A percentile compares a stretch with the other conserved stretches of the same genome.
Evolutionary conservation across 2,888 invertebrate genomes (phyloP).

Genomic region (Drosophila conformis): DNA sequence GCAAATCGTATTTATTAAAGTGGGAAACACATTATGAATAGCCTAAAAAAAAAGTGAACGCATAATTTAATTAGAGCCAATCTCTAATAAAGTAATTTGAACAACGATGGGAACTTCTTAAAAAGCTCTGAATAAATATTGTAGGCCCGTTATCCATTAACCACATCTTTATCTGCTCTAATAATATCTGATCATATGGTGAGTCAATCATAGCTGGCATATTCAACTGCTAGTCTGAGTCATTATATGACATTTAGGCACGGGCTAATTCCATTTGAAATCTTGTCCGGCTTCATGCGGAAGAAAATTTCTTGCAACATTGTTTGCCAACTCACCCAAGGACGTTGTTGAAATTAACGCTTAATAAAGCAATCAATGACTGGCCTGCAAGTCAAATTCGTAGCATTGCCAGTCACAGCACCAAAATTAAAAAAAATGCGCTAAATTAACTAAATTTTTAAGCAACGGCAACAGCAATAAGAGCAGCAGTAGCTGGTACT

Average conservation of each 20-base stretch:
- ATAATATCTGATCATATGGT: background rate
- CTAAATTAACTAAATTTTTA: conserved; percentile 75
- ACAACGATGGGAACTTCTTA: conserved; percentile 40
- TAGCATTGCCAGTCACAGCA: conserved; percentile 52
- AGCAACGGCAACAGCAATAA: conserved; percentile 38
- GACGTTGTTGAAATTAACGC: conserved; percentile 73
- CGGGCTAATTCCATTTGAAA: conserved; percentile 19
- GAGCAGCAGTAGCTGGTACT: background rate
- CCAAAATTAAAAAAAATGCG: conserved; percentile 75
- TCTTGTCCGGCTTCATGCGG: conserved; percentile 49
- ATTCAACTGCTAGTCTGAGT: conserved; percentile 22
- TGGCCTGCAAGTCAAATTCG: conserved; percentile 78
- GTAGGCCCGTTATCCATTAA: background rate
- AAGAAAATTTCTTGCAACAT: conserved; percentile 52
- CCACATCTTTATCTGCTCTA: background rate
- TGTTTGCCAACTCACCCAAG: conserved; percentile 53
- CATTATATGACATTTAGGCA: conserved; percentile 38
- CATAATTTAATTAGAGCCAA: conserved; percentile 69
- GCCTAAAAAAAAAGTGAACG: conserved; percentile 42
- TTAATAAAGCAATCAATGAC: conserved; percentile 79
- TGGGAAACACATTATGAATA: conserved; percentile 58
- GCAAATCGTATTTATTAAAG: conserved; percentile 71
- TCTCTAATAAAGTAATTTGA: conserved; percentile 21
- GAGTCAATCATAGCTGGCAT: conserved; percentile 11
- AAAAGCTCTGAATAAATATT: background rate